Evolutionary conservation across 2,113 vertebrate species (phyloP), one percentile per base, ranked within the genome.

Genomic region (Neoarius graeffei): DNA sequence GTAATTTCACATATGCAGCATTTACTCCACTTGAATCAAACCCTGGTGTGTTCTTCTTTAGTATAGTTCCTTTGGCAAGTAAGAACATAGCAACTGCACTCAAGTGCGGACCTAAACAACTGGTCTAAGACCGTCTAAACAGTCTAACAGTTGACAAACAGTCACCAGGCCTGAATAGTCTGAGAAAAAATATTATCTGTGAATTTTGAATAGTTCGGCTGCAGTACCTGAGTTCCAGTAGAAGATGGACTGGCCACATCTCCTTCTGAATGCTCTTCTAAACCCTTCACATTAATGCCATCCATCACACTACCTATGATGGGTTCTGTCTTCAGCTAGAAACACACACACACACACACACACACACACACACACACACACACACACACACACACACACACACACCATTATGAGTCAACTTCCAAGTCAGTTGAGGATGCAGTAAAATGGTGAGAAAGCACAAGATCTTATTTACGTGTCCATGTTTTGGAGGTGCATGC

Each of bases 201-300:
- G n/a, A 35, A 30, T 23, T 48, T 19, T 57, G 1, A 84, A 17
- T 19, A 48, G 62, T 30, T 13, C 66, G 0, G 1, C 7, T 64
- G 23, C 7, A 48, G 50, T 95, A 99, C 98, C 97, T 99, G 98
- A 50, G 97, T 97, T 90, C 97, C 97, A 0, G 96, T 96, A 66
- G 98, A 99, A 3, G 96, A 97, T 3, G 98, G 98, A 85, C 98
- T 99, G 90, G 97, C 97, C 91, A 98, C 94, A 66, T 98, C 96
- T 0, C 97, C 97, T 91, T 99, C 98, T 0, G 97, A 96, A 91
- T 96, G 93, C 88, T 99, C 97, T 92, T 99, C 98, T 13, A 96
- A 91, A 89, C 94, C 96, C 92, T 96, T 97, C 91, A 95, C 90
- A 64, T 94, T 96, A 86, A 97, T 94, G 88, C 93, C 93, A 69